phyloP scores from a whole-genome alignment of 2,888 invertebrate species.

The Vandiemenella viatica region DNA sequence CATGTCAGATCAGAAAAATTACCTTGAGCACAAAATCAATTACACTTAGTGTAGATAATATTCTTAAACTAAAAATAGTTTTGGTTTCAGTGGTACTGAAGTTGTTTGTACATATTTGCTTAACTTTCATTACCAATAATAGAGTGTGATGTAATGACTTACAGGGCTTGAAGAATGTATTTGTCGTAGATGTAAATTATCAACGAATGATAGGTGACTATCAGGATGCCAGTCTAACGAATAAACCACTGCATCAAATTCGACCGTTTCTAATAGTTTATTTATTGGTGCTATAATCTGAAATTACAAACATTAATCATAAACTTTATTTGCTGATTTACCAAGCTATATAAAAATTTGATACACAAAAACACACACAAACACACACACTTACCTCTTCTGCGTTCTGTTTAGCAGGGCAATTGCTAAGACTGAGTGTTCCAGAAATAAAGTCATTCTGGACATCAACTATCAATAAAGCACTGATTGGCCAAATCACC shows the following conservation, averaged over 20 bases:
- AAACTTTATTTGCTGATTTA: too few relatives aligned
- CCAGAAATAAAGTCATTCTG: constrained; percentile 97
- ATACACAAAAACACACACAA: too few relatives aligned
- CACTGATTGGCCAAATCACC: constrained; percentile 73
- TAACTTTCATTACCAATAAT: too few relatives aligned
- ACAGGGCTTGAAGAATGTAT: constrained; percentile 57
- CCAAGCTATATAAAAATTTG: too few relatives aligned
- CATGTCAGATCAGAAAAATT: too few relatives aligned
- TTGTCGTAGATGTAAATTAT: constrained; percentile 66
- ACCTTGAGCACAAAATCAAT: too few relatives aligned
- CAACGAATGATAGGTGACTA: constrained; percentile 90
- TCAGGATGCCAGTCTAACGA: constrained; percentile 94
- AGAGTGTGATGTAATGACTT: constrained; percentile 21
- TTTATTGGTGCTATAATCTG: constrained; percentile 82
- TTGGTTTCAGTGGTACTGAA: too few relatives aligned
- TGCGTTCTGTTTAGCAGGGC: constrained; percentile 81
- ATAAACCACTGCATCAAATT: constrained; percentile 79
- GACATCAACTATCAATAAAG: constrained; percentile 85
- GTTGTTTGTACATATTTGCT: too few relatives aligned
- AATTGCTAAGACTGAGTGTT: constrained; percentile 80
- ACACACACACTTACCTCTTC: constrained; percentile 64
- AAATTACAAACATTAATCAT: background rate
- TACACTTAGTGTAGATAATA: too few relatives aligned
- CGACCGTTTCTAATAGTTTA: constrained; percentile 57
- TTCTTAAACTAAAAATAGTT: too few relatives aligned